phyloP scores from a whole-genome alignment of 2,797 vertebrate genomes.

The Paguma larvata region DNA sequence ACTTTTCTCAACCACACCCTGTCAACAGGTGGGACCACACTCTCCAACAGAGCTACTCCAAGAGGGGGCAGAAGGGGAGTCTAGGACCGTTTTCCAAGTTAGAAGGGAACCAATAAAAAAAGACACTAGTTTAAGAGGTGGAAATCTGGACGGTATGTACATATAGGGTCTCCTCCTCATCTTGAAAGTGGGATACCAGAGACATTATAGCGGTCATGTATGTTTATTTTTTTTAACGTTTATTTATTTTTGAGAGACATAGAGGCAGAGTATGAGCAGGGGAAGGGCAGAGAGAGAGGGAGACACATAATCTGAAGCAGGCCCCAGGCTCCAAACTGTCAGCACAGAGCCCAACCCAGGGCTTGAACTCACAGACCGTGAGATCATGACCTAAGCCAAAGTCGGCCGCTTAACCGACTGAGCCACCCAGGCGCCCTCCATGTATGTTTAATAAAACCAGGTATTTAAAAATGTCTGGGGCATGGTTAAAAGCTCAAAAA shows the following conservation, averaged over 20 bases:
- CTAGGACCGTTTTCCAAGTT: background rate
- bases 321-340: too few relatives aligned
- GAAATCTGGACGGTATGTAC: background rate
- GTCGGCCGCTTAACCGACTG: too few relatives aligned
- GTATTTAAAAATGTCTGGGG: background rate
- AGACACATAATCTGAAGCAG: too few relatives aligned
- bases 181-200: background rate
- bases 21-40: background rate
- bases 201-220: rapidly evolving
- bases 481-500: background rate
- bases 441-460: background rate
- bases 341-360: too few relatives aligned
- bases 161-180: background rate
- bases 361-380: too few relatives aligned
- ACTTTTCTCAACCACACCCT: background rate
- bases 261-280: too few relatives aligned
- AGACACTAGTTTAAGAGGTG: background rate
- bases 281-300: too few relatives aligned
- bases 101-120: background rate
- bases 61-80: background rate
- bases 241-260: too few relatives aligned
- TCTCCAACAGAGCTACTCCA: background rate
- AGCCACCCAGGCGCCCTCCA: too few relatives aligned
- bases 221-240: too few relatives aligned
- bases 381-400: too few relatives aligned